These are phyloP conservation scores for Tubulanus polymorphus DNA, from an alignment of 2,888 invertebrate genomes.

Conservation along the genomic window DNA sequence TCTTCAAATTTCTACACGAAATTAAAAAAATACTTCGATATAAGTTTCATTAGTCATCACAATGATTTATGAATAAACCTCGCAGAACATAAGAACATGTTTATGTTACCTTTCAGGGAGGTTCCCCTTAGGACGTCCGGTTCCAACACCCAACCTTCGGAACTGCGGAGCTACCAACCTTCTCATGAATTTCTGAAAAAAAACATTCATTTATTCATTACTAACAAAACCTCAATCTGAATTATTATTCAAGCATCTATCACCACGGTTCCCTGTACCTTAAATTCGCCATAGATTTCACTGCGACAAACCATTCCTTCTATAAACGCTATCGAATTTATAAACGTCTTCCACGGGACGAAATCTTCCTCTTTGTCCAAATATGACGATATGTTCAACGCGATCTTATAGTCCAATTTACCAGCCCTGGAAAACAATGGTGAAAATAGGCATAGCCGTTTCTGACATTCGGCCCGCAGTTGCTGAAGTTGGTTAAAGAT, in stretches of 20 bases:
- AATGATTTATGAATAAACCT: neutral
- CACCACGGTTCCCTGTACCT: too few species aligned
- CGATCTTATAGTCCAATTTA: slow-evolving; percentile 42
- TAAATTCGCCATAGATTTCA: slow-evolving; percentile 40
- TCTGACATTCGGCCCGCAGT: neutral
- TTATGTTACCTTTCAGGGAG: slow-evolving; percentile 31
- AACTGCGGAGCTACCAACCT: slow-evolving; percentile 38
- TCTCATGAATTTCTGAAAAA: slow-evolving; percentile 38
- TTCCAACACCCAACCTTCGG: slow-evolving; percentile 24
- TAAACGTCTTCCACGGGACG: slow-evolving; percentile 50
- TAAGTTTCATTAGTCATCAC: too few species aligned
- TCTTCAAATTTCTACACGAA: too few species aligned
- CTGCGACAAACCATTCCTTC: slow-evolving; percentile 45
- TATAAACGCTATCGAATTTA: slow-evolving; percentile 43
- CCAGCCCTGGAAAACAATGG: slow-evolving; percentile 33
- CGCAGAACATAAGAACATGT: neutral
- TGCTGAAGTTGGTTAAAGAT: too few species aligned
- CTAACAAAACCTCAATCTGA: too few species aligned
- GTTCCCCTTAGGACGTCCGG: slow-evolving; percentile 23
- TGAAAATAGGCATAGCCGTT: neutral
- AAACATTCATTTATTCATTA: neutral
- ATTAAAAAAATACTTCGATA: too few species aligned
- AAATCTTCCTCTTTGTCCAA: slow-evolving; percentile 43
- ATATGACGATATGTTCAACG: slow-evolving; percentile 47
- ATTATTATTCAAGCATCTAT: too few species aligned